These are phyloP conservation scores for Drosophila navojoa DNA, from an alignment of 1,140 invertebrate species.

Conservation along the genomic window DNA sequence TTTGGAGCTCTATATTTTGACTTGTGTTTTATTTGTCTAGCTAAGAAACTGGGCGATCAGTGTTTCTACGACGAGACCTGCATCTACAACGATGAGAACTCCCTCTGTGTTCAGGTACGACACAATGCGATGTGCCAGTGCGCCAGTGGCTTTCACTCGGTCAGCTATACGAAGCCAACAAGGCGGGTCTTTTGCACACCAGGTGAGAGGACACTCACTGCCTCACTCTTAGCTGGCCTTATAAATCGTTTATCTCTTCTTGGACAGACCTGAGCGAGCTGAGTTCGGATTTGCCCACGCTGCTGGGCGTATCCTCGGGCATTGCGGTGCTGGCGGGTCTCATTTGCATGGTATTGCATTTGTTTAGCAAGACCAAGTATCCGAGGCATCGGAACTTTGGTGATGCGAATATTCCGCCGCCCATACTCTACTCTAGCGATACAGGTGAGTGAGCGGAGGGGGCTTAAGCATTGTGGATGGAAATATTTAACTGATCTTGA, in stretches of 20 bases:
- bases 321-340: slow-evolving; percentile 92
- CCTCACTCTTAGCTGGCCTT: too few species aligned
- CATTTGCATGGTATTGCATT: slow-evolving; percentile 93
- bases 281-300: slow-evolving; percentile 91
- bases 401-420: slow-evolving; percentile 91
- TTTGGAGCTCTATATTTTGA: too few species aligned
- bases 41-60: slow-evolving; percentile 92
- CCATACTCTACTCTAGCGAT: slow-evolving; percentile 92
- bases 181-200: slow-evolving; percentile 91
- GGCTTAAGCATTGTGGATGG: not conserved
- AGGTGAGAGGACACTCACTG: slow-evolving; percentile 85
- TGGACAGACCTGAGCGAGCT: slow-evolving; percentile 90
- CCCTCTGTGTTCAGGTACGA: slow-evolving; percentile 91
- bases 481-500: slow-evolving; percentile 12
- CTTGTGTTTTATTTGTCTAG: slow-evolving; percentile 80
- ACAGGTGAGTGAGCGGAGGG: slow-evolving; percentile 85
- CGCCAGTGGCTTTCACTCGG: slow-evolving; percentile 90
- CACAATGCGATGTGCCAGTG: slow-evolving; percentile 94
- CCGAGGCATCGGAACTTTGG: slow-evolving; percentile 90
- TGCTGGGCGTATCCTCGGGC: slow-evolving; percentile 91
- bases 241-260: not conserved
- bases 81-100: slow-evolving; percentile 89
- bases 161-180: slow-evolving; percentile 89
- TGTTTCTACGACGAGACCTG: slow-evolving; percentile 93
- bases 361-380: slow-evolving; percentile 90